Evolutionary conservation across 2,113 vertebrate genomes (phyloP).

Genomic region (Micromys minutus): DNA sequence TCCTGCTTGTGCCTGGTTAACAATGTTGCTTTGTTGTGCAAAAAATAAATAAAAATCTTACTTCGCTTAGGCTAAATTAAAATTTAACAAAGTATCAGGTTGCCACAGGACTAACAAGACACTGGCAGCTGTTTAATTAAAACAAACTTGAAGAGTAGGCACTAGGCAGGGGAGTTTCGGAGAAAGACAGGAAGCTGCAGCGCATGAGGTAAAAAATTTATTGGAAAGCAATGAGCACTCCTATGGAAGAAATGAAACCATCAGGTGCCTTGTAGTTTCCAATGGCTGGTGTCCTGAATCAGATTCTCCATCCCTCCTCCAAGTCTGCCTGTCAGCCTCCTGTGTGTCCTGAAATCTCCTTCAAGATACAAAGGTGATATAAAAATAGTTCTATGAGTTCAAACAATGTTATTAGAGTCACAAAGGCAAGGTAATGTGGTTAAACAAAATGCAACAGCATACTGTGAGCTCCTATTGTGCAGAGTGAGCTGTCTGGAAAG

Average conservation of each 20-base stretch:
- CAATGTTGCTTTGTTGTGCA: accelerated
- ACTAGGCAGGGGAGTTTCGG: neutral
- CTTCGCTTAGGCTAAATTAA: neutral
- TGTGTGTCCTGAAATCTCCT: neutral
- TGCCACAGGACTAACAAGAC: slow-evolving; percentile 27
- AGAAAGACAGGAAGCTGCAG: neutral
- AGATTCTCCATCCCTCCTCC: accelerated
- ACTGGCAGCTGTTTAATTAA: slow-evolving; percentile 56
- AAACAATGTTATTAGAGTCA: neutral
- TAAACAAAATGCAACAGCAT: neutral
- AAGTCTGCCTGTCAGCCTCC: neutral
- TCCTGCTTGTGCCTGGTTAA: neutral
- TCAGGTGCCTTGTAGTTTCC: accelerated
- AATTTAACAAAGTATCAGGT: slow-evolving; percentile 23
- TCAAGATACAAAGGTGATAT: neutral
- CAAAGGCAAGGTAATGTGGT: neutral
- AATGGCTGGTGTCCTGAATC: accelerated
- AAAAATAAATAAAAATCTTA: neutral
- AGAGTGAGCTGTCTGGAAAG: accelerated
- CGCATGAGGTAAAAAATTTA: neutral
- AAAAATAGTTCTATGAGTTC: too few species aligned
- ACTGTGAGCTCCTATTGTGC: accelerated
- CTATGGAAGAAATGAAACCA: accelerated
- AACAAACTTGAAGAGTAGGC: neutral
- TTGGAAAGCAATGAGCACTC: neutral